Base-by-base conservation (phyloP, 2,113 vertebrate species). In the Scomber colias region DNA sequence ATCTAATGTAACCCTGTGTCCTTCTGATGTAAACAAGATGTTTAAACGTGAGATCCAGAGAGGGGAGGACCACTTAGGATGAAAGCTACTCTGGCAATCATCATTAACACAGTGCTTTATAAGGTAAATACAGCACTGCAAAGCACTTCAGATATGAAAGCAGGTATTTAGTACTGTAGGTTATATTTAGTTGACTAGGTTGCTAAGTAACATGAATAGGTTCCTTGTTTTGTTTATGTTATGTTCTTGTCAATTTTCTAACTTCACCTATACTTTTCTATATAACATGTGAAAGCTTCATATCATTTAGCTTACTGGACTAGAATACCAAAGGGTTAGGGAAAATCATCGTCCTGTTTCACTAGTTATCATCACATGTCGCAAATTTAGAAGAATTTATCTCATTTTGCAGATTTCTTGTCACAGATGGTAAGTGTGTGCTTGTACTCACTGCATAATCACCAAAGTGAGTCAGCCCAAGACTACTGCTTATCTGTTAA, bases 61-160 rank as follows among this genome's bases (percentile, higher is more conserved):
- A 61, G 30, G 19, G 35, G 30, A 69, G n/a, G 48, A 27, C 27
- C 59, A 40, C 54, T 73, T 45, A 5, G 10, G n/a, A 62, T 71
- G 12, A 75, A 84, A 81, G 65, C 65, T 67, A 6, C 3, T 84
- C 48, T 74, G 70, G 50, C 75, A 76, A 40, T 27, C 24, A 27
- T 2, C 24, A 27, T 27, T 24, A 53, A 66, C 59, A 15, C 0
- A 30, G 5, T 63, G 13, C 12, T 59, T 66, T 21, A 19, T 2
- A 16, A 71, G 62, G 46, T 15, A 62, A 63, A 67, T 61, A 68
- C 44, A 72, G 45, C 11, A 66, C 1, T 21, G 1, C 65, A 3
- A 63, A 54, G 35, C 40, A 8, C 44, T 63, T 53, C 4, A 63
- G 3, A 63, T 35, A 35, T 50, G 8, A 73, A 64, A 57, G 31